Percentiles rank a stretch among this genome's conserved stretches.
Conservation (phyloP, 2,888 invertebrate genomes). For the Volucella inflata region DNA sequence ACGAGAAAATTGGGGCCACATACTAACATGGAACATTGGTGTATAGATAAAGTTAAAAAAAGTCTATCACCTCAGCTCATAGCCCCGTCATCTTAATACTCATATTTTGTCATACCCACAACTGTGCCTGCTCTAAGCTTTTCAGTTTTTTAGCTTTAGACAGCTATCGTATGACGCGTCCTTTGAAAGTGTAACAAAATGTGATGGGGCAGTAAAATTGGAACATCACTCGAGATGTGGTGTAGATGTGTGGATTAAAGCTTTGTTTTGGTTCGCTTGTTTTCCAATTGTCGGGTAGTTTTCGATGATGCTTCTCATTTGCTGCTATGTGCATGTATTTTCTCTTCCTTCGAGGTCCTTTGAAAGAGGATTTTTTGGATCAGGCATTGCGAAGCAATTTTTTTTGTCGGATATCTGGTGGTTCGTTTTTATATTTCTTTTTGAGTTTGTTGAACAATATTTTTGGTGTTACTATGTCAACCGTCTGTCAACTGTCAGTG, state of each 20-base stretch:
- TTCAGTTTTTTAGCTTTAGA: background rate
- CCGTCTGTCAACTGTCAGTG: no score
- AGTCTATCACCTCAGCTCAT: constrained; percentile 59
- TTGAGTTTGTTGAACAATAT: no score
- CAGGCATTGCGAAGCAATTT: no score
- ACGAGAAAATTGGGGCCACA: constrained; percentile 17
- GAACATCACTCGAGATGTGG: constrained; percentile 35
- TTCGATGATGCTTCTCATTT: background rate
- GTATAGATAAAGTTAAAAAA: constrained; percentile 42
- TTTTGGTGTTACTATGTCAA: no score
- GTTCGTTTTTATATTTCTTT: no score
- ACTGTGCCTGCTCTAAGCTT: background rate
- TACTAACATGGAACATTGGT: constrained; percentile 4
- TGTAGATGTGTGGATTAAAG: constrained; percentile 19
- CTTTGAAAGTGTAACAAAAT: constrained; percentile 39
- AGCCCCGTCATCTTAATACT: constrained; percentile 61
- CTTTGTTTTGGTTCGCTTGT: constrained; percentile 20
- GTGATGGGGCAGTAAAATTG: constrained; percentile 56
- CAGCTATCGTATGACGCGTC: no score
- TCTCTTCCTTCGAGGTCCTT: constrained; percentile 2
- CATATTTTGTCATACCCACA: constrained; percentile 44
- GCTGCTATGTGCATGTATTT: constrained; percentile 38
- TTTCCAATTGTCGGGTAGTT: no score
- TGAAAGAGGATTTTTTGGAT: no score
- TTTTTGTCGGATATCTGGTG: no score